Percentiles rank a stretch among this genome's conserved stretches.
Conservation (phyloP, 2,888 invertebrate genomes). For the Drosophila parthenogenetica region DNA sequence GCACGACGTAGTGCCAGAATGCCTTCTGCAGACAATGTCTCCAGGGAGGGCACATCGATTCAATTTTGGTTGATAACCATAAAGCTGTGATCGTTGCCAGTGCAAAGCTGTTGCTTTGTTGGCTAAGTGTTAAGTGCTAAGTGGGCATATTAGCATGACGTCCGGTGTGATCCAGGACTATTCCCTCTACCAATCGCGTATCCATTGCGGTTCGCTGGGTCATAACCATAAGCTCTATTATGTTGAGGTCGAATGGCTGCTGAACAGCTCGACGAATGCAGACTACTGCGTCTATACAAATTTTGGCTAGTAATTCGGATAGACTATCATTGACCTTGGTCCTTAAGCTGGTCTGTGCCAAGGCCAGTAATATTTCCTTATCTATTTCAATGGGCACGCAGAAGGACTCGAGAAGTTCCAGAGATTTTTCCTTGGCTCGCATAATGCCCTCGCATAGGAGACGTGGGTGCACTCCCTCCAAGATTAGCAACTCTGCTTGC, state of each 20-base stretch:
- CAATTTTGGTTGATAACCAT: slow-evolving; percentile 99
- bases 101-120: slow-evolving; percentile 97
- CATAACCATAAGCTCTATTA: slow-evolving; percentile 99
- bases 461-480: slow-evolving; percentile 95
- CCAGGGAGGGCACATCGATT: slow-evolving; percentile 98
- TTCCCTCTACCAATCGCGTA: slow-evolving; percentile 92
- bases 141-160: slow-evolving; percentile 99
- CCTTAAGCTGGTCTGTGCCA: slow-evolving; percentile 95
- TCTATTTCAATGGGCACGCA: slow-evolving; percentile 90
- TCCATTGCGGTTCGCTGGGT: slow-evolving; percentile 94
- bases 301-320: slow-evolving; percentile 94
- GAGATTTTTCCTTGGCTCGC: slow-evolving; percentile 92
- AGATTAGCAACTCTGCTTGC: slow-evolving; percentile 96
- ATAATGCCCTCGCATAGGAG: slow-evolving; percentile 97
- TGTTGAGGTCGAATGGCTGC: slow-evolving; percentile 93
- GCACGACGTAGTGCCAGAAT: slow-evolving; percentile 97
- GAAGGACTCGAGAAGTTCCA: slow-evolving; percentile 93
- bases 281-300: slow-evolving; percentile 96
- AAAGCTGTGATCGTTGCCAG: slow-evolving; percentile 94
- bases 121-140: no score
- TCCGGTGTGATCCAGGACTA: slow-evolving; percentile 98
- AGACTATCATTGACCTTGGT: slow-evolving; percentile 94
- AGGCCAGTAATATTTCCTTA: slow-evolving; percentile 90
- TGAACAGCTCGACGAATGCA: slow-evolving; percentile 87
- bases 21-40: slow-evolving; percentile 97